Evolutionary conservation across 2,888 invertebrate species (phyloP).

Genomic region (Platerodrilus igneus): DNA sequence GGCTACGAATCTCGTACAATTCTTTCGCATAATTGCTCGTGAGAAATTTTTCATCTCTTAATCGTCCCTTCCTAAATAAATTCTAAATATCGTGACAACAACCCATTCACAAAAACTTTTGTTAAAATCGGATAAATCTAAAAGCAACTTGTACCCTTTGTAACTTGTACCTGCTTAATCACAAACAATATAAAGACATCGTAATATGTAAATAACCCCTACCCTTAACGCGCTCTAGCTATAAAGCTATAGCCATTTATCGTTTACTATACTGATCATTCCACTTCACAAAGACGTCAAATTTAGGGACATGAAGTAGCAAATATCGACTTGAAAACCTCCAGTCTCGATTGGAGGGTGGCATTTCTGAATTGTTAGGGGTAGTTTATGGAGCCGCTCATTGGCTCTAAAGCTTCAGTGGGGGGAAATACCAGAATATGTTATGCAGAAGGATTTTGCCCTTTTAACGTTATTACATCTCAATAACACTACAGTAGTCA

Average conservation of each 20-base stretch:
- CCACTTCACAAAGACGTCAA: conserved; percentile 42
- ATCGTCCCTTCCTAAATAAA: no score
- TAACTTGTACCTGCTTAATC: no score
- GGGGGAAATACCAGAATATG: conserved; percentile 31
- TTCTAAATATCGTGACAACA: no score
- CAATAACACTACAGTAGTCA: conserved; percentile 11
- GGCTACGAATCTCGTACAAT: no score
- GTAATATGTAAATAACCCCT: conserved; percentile 36
- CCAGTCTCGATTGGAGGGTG: conserved; percentile 46
- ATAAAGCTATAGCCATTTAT: conserved; percentile 42
- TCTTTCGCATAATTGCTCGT: no score
- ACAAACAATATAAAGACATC: conserved; percentile 5
- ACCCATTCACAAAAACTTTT: no score
- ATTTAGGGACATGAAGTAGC: conserved; percentile 44
- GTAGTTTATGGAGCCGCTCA: conserved; percentile 33
- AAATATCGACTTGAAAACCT: conserved; percentile 49
- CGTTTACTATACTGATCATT: conserved; percentile 42
- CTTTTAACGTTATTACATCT: conserved; percentile 17
- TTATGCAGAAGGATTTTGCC: conserved; percentile 22
- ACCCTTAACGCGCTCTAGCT: conserved; percentile 35
- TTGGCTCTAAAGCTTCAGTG: conserved; percentile 29
- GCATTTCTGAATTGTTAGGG: conserved; percentile 38
- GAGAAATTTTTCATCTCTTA: no score
- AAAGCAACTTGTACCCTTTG: no score
- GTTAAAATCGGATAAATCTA: no score